phyloP scores from a whole-genome alignment of 2,113 vertebrate genomes.

The Lucifuga dentata region DNA sequence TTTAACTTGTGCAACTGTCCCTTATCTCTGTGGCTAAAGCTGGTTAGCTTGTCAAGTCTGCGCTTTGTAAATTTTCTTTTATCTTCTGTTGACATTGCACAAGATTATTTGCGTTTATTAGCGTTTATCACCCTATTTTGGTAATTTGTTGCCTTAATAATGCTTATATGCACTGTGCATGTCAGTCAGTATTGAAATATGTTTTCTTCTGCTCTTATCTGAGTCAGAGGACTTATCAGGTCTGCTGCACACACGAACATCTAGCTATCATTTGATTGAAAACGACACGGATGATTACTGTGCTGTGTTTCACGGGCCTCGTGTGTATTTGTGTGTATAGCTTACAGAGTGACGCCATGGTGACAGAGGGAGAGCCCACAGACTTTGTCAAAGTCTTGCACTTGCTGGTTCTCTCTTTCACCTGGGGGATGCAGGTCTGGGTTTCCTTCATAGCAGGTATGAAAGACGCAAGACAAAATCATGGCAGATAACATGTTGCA shows the following conservation, averaged over 20 bases:
- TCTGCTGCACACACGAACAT: slow-evolving; percentile 19
- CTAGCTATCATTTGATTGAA: no score
- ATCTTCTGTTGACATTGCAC: not conserved
- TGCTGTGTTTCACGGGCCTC: no score
- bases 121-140: not conserved
- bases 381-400: slow-evolving; percentile 84
- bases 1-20: slow-evolving; percentile 15
- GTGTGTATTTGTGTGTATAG: not conserved
- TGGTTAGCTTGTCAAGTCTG: slow-evolving; percentile 25
- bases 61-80: not conserved
- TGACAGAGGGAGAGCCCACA: slow-evolving; percentile 81
- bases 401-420: slow-evolving; percentile 86
- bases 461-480: not conserved
- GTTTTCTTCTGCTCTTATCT: slow-evolving; percentile 35
- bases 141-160: not conserved
- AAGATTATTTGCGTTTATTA: no score
- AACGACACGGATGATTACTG: no score
- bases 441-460: slow-evolving; percentile 90
- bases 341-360: slow-evolving; percentile 73
- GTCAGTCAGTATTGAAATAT: not conserved
- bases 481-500: not conserved
- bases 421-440: slow-evolving; percentile 93
- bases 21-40: slow-evolving; percentile 38
- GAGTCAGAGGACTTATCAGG: slow-evolving; percentile 27
- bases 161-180: not conserved